These are phyloP conservation scores for Nasonia longicornis DNA, from an alignment of 1,140 invertebrate genomes.

Conservation along the genomic window DNA sequence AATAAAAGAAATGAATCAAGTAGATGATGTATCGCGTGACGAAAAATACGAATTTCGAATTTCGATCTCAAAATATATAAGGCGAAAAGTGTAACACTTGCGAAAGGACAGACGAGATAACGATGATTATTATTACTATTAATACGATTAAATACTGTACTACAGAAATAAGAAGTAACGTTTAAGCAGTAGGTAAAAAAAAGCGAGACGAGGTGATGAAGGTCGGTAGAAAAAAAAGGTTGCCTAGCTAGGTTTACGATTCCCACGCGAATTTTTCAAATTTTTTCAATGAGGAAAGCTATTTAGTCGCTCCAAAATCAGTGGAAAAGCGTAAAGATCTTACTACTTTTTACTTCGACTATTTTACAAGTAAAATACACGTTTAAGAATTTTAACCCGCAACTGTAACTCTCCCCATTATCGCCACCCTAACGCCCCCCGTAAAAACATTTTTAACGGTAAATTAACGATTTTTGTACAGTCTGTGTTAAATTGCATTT, in stretches of 20 bases:
- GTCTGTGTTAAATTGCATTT: constrained; percentile 23
- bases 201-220: neutral
- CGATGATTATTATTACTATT: constrained; percentile 26
- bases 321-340: constrained; percentile 30
- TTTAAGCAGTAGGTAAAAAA: constrained; percentile 27
- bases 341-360: constrained; percentile 35
- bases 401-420: neutral
- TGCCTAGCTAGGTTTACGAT: constrained; percentile 44
- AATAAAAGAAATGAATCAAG: constrained; percentile 15
- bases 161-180: constrained; percentile 26
- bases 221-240: constrained; percentile 34
- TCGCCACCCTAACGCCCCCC: neutral
- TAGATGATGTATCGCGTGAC: constrained; percentile 23
- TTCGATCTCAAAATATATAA: constrained; percentile 53
- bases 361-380: constrained; percentile 33
- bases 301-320: constrained; percentile 36
- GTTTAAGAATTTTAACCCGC: constrained; percentile 28
- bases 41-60: constrained; percentile 47
- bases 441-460: constrained; percentile 21
- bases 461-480: constrained; percentile 42
- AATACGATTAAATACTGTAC: constrained; percentile 38
- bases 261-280: constrained; percentile 37
- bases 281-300: constrained; percentile 37
- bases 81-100: constrained; percentile 14
- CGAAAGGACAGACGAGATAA: constrained; percentile 20